A percentile compares a stretch with the other conserved stretches of the same genome.
Evolutionary conservation across 2,113 vertebrate species (phyloP).

Genomic region (Sturnira hondurensis): DNA sequence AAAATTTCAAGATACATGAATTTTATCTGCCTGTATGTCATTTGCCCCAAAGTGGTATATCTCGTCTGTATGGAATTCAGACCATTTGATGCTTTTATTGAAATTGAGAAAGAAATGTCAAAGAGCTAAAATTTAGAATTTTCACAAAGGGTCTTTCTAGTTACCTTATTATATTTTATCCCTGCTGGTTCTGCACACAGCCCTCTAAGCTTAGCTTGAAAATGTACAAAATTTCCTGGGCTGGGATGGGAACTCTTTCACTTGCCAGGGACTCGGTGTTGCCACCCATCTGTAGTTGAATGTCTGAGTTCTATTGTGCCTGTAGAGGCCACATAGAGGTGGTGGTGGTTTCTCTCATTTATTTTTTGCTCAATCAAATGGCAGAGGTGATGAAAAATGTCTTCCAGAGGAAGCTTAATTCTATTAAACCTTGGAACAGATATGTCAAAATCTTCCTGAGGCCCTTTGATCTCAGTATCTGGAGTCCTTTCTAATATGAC

Average conservation of each 20-base stretch:
- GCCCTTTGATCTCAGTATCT: not conserved
- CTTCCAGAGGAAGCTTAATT: not conserved
- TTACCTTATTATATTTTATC: not conserved
- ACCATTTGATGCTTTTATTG: not conserved
- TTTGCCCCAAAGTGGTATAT: not conserved
- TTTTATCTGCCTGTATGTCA: not conserved
- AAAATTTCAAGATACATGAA: not conserved
- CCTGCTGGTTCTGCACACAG: not conserved
- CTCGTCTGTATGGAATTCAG: not conserved
- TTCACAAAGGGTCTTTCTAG: not conserved
- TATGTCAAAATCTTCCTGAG: not conserved
- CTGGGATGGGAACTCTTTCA: not conserved
- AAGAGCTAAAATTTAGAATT: not conserved
- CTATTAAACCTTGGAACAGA: not conserved
- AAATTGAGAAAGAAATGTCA: not conserved
- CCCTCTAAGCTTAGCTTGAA: not conserved
- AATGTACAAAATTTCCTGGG: not conserved
- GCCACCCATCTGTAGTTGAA: not conserved
- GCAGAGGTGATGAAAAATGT: not conserved
- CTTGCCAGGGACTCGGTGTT: too few relatives aligned
- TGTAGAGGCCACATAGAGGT: not conserved
- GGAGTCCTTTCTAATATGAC: not conserved
- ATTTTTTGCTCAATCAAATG: not conserved
- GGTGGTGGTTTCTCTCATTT: not conserved
- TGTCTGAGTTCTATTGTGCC: not conserved